Base-by-base conservation (phyloP, 2,888 invertebrate species). In the Habroteleia sp. region DNA sequence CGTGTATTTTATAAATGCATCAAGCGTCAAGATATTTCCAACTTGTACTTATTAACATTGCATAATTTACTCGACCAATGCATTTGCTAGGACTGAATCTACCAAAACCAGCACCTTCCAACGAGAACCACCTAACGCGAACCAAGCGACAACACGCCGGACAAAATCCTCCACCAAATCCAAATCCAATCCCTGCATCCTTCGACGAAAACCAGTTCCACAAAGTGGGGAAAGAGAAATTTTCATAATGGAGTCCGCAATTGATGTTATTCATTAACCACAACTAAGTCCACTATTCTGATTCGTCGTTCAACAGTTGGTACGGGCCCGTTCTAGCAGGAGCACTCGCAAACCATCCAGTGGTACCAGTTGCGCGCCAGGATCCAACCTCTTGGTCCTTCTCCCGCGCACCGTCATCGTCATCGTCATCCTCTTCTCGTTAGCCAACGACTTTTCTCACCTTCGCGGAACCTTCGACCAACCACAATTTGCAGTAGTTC, bases 401-500 rank as follows among this genome's bases (percentile, higher is more conserved):
- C 60, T 69, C 29, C 23, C 20, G 31, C 48, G 20, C 8, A 17
- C 17, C 25, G 17, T 60, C 63, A 69, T 50, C 71, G 33, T 62
- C 71, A 42, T 71, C 42, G 37, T 54, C 54, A 25, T 71, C 44
- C 17, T 48, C 14, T 20, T 25, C 14, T 44, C 29, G 23, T 65
- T 20, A 44, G 54, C 44, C 35, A 16, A n/a, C 14, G 60, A 68
- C 42, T 76, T 76, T 72, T 76, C 71, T 65, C 74, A 73, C 69
- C 69, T 76, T 56, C n/a, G 58, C 52, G 20, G 14, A 39, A 56
- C 60, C 35, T 13, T 56, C 62, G 62, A 35, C 74, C 73, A 73
- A 74, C 65, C 69, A 69, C 73, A 65, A 44, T 71, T 69, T 65
- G 52, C 76, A 69, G 69, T 48, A 60, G 39, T 66, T 56, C 39